Base-by-base conservation (phyloP, 2,888 invertebrate species). In the Rhorus exstirpatorius region DNA sequence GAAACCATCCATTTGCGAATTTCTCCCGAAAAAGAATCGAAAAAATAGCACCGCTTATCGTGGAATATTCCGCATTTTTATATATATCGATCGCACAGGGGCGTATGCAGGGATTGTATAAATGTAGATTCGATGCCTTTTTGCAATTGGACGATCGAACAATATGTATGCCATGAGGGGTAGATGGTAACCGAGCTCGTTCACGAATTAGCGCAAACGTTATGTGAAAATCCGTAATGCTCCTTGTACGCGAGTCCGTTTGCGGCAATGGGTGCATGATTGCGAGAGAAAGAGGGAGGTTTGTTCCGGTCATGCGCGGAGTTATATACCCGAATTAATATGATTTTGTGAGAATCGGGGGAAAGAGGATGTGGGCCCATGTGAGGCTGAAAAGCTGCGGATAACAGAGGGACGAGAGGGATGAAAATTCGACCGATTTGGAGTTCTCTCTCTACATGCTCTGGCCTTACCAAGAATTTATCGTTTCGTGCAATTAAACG, bases 401-500 rank as follows among this genome's bases (percentile, higher is more conserved):
- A 46, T 14, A n/a, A 38, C 14, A 10, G 41, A 49, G n/a, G 46
- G 8, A 26, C 17, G 51, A 53, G 53, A 55, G 14, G 21, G 53
- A 53, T 24, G 41, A 38, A 60, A 74, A 68, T 58, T 8, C 74
- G 67, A 68, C 41, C 60, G 35, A 60, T 67, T 65, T 65, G 17
- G 51, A 61, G 51, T 51, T 74, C 49, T 68, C 68, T 6, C 58
- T 35, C 55, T 53, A 14, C 49, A 38, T 14, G 60, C 67, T 44
- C 76, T 70, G 83, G 86, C 82, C 85, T 83, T 77, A 58, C 77
- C 86, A 89, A 88, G 90, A 90, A 90, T 90, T 90, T 90, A 90
- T 89, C 87, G 88, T 88, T 87, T 87, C 79, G 79, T 70, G 86
- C 87, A 90, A 90, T 90, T 90, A 90, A 90, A 85, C 87, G 55